These are phyloP conservation scores for Atopsyche davidsoni DNA, from an alignment of 1,140 invertebrate species.

Conservation along the genomic window DNA sequence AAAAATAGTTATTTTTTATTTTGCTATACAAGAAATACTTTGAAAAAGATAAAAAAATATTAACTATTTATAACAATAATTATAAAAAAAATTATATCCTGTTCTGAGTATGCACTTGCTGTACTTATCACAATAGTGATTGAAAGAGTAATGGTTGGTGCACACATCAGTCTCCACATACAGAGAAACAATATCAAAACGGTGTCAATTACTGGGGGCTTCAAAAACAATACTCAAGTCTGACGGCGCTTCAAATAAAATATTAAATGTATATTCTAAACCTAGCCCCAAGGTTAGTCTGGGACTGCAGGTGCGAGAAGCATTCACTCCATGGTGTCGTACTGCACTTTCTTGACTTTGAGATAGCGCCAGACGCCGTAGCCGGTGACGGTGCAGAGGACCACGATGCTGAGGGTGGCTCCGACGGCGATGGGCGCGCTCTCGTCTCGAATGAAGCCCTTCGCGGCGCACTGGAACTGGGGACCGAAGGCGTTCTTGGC, in stretches of 20 bases:
- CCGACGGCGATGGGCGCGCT: constrained; percentile 82
- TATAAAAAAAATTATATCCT: too few species aligned
- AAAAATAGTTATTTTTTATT: too few species aligned
- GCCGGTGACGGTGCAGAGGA: constrained; percentile 71
- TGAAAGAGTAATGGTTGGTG: too few species aligned
- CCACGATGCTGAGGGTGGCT: constrained; percentile 74
- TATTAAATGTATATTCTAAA: not conserved
- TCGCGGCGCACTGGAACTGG: constrained; percentile 50
- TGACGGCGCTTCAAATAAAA: not conserved
- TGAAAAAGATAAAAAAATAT: too few species aligned
- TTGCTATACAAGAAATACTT: too few species aligned
- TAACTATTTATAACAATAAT: too few species aligned
- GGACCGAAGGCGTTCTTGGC: constrained; percentile 52
- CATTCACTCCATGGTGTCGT: constrained; percentile 88
- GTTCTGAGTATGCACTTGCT: too few species aligned
- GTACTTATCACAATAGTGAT: too few species aligned
- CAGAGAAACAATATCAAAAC: too few species aligned
- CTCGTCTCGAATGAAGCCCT: constrained; percentile 59
- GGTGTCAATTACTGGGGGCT: not conserved
- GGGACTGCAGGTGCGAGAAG: too few species aligned
- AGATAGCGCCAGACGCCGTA: constrained; percentile 84
- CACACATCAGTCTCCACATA: too few species aligned
- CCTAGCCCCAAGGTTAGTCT: not conserved
- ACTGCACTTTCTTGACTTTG: constrained; percentile 85
- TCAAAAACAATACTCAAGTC: not conserved